Conservation (phyloP, 30 jellyfish, hydroid and myxozoan species). For the Chrysaora quinquecirrha region DNA sequence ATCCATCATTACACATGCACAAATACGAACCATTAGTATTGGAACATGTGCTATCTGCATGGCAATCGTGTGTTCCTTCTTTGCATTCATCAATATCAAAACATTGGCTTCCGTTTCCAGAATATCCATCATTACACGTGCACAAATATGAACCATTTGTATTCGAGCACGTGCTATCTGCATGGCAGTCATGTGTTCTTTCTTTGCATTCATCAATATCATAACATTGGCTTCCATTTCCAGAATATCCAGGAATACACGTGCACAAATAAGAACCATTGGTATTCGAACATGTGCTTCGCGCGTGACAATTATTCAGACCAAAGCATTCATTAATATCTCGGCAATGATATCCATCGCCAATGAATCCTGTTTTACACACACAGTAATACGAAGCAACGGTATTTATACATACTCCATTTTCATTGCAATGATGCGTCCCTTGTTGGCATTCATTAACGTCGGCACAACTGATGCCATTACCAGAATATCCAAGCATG, state of each 20-base stretch:
- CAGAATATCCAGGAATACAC: slow-evolving; percentile 70
- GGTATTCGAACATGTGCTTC: slow-evolving; percentile 59
- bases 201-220: slow-evolving; percentile 64
- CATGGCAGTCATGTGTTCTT: slow-evolving; percentile 13
- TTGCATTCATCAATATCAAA: slow-evolving; percentile 36
- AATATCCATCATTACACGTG: slow-evolving; percentile 61
- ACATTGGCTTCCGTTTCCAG: slow-evolving; percentile 66
- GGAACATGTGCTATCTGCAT: slow-evolving; percentile 25
- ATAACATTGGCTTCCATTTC: slow-evolving; percentile 68
- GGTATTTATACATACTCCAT: slow-evolving; percentile 32
- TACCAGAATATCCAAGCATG: slow-evolving; percentile 44
- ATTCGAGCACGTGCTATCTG: slow-evolving; percentile 63
- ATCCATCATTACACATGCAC: slow-evolving; percentile 60
- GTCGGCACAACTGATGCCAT: slow-evolving; percentile 45
- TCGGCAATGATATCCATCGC: slow-evolving; percentile 67
- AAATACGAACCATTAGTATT: slow-evolving; percentile 37
- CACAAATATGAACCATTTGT: slow-evolving; percentile 79
- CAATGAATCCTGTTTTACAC: slow-evolving; percentile 64
- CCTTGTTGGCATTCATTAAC: slow-evolving; percentile 39
- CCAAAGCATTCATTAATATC: slow-evolving; percentile 65
- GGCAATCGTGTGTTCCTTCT: slow-evolving; percentile 25
- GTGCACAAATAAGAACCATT: slow-evolving; percentile 82
- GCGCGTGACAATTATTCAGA: slow-evolving; percentile 28
- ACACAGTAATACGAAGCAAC: slow-evolving; percentile 34
- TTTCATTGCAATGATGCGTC: neutral